These are phyloP conservation scores for Spisula subtruncata DNA, from an alignment of 2,888 invertebrate genomes.

Conservation along the genomic window DNA sequence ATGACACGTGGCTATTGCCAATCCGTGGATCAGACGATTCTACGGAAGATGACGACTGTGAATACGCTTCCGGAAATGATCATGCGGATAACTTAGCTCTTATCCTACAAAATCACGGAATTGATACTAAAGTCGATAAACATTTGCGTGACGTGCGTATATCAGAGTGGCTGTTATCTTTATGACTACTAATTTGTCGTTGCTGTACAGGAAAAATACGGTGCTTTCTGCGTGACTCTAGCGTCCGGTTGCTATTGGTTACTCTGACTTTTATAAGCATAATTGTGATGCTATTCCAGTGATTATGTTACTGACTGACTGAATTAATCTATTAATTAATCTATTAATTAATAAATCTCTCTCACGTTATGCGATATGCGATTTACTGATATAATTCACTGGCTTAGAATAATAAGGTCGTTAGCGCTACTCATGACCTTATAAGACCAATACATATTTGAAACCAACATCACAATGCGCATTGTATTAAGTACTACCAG, in stretches of 20 bases:
- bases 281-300: conserved; percentile 69
- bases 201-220: conserved; percentile 44
- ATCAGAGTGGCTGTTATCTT: conserved; percentile 92
- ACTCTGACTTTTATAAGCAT: conserved; percentile 68
- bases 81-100: conserved; percentile 87
- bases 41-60: conserved; percentile 89
- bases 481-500: no score
- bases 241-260: conserved; percentile 55
- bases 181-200: conserved; percentile 74
- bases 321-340: not conserved
- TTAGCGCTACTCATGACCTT: no score
- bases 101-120: conserved; percentile 95
- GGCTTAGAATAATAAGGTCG: no score
- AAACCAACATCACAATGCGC: no score
- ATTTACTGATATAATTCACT: not conserved
- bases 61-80: conserved; percentile 90
- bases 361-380: not conserved
- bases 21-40: conserved; percentile 84
- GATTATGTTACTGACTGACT: conserved; percentile 19
- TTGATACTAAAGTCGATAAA: conserved; percentile 96
- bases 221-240: conserved; percentile 60
- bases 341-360: not conserved
- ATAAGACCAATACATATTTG: no score
- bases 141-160: conserved; percentile 95
- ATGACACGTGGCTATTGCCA: conserved; percentile 94